Evolutionary conservation across 2,797 vertebrate genomes (phyloP).

Genomic region (Gallirallus australis): DNA sequence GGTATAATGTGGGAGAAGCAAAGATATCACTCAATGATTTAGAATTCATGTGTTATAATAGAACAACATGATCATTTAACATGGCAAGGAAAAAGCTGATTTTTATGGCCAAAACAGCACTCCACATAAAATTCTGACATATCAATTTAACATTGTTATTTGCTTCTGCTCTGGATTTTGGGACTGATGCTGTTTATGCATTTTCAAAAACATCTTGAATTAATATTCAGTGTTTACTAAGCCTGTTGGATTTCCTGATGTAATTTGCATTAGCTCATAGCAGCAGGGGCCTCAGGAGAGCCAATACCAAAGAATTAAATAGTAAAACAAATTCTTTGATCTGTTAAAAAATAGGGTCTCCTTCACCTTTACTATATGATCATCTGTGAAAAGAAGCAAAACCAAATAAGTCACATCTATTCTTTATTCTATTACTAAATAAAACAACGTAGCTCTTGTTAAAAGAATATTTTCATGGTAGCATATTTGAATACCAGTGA

Average conservation of each 20-base stretch:
- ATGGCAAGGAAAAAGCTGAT: neutral
- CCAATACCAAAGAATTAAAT: slow-evolving; percentile 37
- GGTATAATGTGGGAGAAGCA: neutral
- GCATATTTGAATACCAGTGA: neutral
- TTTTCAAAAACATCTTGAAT: slow-evolving; percentile 53
- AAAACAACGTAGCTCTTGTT: neutral
- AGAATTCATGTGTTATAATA: neutral
- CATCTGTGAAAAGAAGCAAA: slow-evolving; percentile 3
- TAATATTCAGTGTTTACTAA: slow-evolving; percentile 62
- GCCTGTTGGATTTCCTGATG: slow-evolving; percentile 36
- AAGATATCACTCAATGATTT: neutral
- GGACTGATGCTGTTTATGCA: slow-evolving; percentile 22
- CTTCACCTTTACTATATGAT: slow-evolving; percentile 23
- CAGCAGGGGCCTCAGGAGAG: slow-evolving; percentile 30
- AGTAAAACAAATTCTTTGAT: slow-evolving; percentile 58
- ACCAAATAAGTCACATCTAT: neutral
- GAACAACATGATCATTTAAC: neutral
- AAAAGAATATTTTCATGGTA: neutral
- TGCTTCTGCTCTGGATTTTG: slow-evolving; percentile 42
- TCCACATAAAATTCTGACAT: slow-evolving; percentile 26
- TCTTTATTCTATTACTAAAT: neutral
- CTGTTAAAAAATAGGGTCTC: slow-evolving; percentile 23
- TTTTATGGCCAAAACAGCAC: slow-evolving; percentile 21
- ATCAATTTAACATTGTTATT: slow-evolving; percentile 48
- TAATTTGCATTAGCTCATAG: slow-evolving; percentile 59